Evolutionary conservation across 2,113 vertebrate genomes (phyloP).

Genomic region (Garra rufa): DNA sequence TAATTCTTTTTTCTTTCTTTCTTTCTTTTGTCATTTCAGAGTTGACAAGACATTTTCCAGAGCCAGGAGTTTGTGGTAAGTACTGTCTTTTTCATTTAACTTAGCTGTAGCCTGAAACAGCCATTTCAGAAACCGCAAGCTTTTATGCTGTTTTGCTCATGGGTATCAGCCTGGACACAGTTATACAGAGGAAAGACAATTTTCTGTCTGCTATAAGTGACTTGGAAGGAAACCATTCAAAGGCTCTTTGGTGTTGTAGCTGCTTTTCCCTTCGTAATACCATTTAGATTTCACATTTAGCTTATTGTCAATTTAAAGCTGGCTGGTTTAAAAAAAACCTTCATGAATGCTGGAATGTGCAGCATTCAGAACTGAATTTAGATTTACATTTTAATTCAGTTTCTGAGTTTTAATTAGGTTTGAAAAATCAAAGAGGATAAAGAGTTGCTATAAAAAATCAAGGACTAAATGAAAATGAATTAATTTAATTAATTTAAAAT

Average conservation of each 20-base stretch:
- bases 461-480: too few relatives aligned
- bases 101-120: neutral
- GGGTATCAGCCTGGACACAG: conserved; percentile 20
- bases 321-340: neutral
- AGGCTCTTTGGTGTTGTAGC: conserved; percentile 8
- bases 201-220: conserved; percentile 24
- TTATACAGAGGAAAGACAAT: neutral
- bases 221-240: neutral
- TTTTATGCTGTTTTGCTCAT: conserved; percentile 27
- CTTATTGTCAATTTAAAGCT: neutral
- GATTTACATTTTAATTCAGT: neutral
- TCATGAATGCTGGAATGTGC: neutral
- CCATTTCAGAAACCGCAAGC: conserved; percentile 17
- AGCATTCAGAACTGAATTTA: neutral
- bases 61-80: conserved; percentile 63
- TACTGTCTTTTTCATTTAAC: conserved; percentile 18
- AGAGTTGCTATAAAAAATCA: neutral
- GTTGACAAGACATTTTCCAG: conserved; percentile 67
- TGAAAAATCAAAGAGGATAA: neutral
- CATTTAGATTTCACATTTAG: neutral
- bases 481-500: too few relatives aligned
- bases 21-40: conserved; percentile 57
- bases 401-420: neutral
- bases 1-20: neutral
- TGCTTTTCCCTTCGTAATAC: neutral